phyloP scores from a whole-genome alignment of 2,888 invertebrate species.

The Callyntrura guangdongensis region DNA sequence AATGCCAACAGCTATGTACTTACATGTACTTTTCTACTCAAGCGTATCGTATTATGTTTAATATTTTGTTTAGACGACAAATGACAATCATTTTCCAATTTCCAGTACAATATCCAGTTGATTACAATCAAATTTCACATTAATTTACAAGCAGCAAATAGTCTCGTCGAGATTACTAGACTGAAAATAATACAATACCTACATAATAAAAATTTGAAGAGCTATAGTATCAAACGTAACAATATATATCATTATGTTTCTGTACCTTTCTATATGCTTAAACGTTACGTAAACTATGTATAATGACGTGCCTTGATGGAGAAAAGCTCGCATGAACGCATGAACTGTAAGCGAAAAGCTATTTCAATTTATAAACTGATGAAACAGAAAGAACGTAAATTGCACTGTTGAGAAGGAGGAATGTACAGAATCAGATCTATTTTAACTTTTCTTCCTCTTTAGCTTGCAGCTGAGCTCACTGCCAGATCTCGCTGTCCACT shows the following conservation, averaged over 20 bases:
- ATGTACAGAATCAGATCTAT: slow-evolving; percentile 43
- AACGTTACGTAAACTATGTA: not conserved
- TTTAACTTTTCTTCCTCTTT: not conserved
- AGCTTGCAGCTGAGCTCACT: not conserved
- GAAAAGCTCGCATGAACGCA: slow-evolving; percentile 7
- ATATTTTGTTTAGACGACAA: slow-evolving; percentile 24
- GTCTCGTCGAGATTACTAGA: not conserved
- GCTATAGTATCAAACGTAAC: not conserved
- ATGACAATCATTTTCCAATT: slow-evolving; percentile 11
- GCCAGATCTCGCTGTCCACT: slow-evolving; percentile 24
- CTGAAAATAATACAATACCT: not conserved
- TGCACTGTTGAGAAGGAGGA: not conserved
- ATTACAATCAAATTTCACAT: slow-evolving; percentile 12
- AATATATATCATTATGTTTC: too few relatives aligned
- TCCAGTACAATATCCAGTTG: slow-evolving; percentile 3
- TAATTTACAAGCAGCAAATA: not conserved
- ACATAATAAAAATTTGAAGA: not conserved
- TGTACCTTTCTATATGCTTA: not conserved
- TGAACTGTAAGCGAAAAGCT: slow-evolving; percentile 25
- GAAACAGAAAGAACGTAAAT: slow-evolving; percentile 24
- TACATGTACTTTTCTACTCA: not conserved
- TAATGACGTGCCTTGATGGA: not conserved
- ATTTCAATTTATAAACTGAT: not conserved
- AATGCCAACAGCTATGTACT: not conserved
- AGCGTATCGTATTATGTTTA: not conserved